A percentile compares a stretch with the other conserved stretches of the same genome.
Conservation (phyloP, 2,113 vertebrate genomes). For the Chamaea fasciata region DNA sequence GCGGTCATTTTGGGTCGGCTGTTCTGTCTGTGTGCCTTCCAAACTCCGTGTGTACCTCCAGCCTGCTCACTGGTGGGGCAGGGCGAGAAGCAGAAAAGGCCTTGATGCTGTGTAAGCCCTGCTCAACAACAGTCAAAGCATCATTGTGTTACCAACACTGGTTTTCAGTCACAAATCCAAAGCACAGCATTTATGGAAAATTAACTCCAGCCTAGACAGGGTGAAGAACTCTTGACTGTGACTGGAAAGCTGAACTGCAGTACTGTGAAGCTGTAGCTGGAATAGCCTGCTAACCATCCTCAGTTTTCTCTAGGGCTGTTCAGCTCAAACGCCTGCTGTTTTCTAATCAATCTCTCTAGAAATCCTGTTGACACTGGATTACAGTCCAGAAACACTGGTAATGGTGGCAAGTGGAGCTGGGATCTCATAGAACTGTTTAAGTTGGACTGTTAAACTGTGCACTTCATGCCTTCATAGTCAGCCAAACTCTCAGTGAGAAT, state of each 20-base stretch:
- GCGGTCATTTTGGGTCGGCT: rapidly evolving
- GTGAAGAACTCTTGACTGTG: background rate
- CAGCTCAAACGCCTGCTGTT: background rate
- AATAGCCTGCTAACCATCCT: background rate
- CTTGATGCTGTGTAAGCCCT: background rate
- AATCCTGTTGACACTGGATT: background rate
- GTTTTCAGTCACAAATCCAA: background rate
- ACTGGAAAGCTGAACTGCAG: background rate
- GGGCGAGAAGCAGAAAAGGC: background rate
- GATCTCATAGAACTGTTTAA: background rate
- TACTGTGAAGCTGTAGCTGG: background rate
- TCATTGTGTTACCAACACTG: background rate
- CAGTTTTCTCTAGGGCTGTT: background rate
- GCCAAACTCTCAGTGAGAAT: background rate
- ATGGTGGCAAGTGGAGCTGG: background rate
- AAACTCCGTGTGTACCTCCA: background rate
- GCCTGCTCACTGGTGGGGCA: background rate
- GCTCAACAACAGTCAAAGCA: background rate
- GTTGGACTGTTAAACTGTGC: background rate
- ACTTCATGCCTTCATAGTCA: background rate
- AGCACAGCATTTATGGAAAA: background rate
- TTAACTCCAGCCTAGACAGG: background rate
- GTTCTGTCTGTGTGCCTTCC: background rate
- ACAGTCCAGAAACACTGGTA: background rate
- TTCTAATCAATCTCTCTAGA: background rate